Conservation (phyloP, 1,140 invertebrate genomes). For the Cyrtorhinus lividipennis region DNA sequence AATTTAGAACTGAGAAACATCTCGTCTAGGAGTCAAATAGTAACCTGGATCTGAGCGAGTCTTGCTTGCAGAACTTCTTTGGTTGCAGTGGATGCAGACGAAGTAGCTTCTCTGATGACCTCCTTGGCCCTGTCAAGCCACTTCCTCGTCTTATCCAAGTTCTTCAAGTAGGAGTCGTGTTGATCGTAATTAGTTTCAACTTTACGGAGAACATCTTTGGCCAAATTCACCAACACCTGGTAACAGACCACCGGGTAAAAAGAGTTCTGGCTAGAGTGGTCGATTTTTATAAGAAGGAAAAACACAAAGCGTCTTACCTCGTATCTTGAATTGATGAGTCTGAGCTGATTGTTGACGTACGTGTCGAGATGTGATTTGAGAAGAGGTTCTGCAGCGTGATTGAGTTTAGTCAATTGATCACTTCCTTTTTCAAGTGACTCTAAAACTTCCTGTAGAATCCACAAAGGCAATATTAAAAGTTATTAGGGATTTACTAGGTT, state of each 20-base stretch:
- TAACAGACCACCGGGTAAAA: slow-evolving; percentile 8
- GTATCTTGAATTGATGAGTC: slow-evolving; percentile 79
- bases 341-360: slow-evolving; percentile 79
- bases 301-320: slow-evolving; percentile 35
- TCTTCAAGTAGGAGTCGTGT: slow-evolving; percentile 68
- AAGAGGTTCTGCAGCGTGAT: slow-evolving; percentile 56
- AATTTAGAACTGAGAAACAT: neutral
- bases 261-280: neutral
- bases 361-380: slow-evolving; percentile 74
- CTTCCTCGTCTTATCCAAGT: slow-evolving; percentile 58
- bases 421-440: slow-evolving; percentile 62
- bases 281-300: slow-evolving; percentile 6
- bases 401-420: slow-evolving; percentile 68
- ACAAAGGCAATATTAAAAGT: neutral
- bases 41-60: slow-evolving; percentile 49
- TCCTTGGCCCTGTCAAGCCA: slow-evolving; percentile 84
- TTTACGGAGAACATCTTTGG: slow-evolving; percentile 84
- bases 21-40: no score
- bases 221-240: slow-evolving; percentile 66
- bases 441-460: slow-evolving; percentile 49
- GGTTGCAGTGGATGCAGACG: slow-evolving; percentile 53
- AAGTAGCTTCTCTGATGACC: slow-evolving; percentile 61
- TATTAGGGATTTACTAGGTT: no score
- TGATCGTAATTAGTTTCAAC: slow-evolving; percentile 80
- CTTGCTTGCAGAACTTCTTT: slow-evolving; percentile 70